Conservation (phyloP, 2,888 invertebrate species). For the Drosophila subquinaria region DNA sequence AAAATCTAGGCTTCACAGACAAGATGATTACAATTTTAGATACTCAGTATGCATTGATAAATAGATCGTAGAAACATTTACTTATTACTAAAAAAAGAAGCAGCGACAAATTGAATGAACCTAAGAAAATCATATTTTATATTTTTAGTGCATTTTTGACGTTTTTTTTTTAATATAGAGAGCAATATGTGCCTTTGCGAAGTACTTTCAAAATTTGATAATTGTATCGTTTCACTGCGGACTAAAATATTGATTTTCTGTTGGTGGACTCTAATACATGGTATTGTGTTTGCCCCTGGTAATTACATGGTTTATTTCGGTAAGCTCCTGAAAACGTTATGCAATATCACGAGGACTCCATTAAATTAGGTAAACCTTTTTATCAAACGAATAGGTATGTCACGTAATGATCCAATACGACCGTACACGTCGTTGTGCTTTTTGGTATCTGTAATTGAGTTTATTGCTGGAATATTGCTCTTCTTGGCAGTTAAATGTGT, state of each 20-base stretch:
- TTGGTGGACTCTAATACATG: conserved; percentile 5
- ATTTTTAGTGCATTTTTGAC: no score
- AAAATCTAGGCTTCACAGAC: not conserved
- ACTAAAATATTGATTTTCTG: conserved; percentile 8
- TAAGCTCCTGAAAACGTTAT: not conserved
- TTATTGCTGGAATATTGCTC: not conserved
- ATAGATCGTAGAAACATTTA: not conserved
- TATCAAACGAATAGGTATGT: not conserved
- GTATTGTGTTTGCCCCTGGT: not conserved
- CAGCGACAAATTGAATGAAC: no score
- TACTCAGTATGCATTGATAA: not conserved
- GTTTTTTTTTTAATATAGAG: not conserved
- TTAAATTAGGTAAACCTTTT: no score
- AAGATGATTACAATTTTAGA: not conserved
- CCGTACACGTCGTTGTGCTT: not conserved
- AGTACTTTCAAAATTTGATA: not conserved
- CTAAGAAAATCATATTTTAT: no score
- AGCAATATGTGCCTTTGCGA: conserved; percentile 5
- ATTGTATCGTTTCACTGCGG: not conserved
- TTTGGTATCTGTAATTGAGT: not conserved
- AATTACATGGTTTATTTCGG: not conserved
- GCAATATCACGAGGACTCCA: not conserved
- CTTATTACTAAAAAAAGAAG: no score
- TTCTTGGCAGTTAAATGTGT: not conserved
- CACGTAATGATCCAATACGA: no score